Evolutionary conservation across 1,140 invertebrate species (phyloP), one percentile per base, ranked within the genome.

Genomic region (Eriosoma lanigerum): DNA sequence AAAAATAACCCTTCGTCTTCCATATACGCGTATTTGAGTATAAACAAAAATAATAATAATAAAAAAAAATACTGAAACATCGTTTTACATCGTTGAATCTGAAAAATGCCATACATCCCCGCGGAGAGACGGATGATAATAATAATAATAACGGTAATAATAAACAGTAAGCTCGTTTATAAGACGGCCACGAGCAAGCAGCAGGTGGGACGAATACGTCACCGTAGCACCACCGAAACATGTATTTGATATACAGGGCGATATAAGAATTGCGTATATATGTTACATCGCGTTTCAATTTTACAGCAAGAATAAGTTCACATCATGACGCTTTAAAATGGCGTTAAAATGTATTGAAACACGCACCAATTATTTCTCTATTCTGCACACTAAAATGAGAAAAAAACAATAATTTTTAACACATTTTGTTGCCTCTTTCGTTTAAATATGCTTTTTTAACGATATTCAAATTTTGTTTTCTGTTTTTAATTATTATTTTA

Each of bases 101-200:
- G 73, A 76, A 76, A 76, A 76, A 76, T 76, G 73, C 32, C 73
- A 58, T 76, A 58, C 73, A 76, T 44, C 73, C 73, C 73, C 32
- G 54, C 12, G 29, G 73, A 73, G 70, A 58, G 73, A 76, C 73
- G 52, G 32, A 52, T 76, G 32, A 38, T 38, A 8, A 38, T 38
- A 38, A 52, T 76, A 76, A 76, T 76, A 75, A 58, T 75, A 75
- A 68, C 21, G 21, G 19, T 46, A 68, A 75, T 75, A 76, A 76
- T 76, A 76, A 76, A 76, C 73, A 76, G 73, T 76, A 56, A 56
- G 50, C 73, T 76, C 73, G 73, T 76, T 76, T 76, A 76, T 58
- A 58, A n/a, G 52, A 75, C 21, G 52, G 17, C 48, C 19, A 73
- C 50, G 29, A 73, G 26, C n/a, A 52, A 75, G 72, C 72, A 75